These are phyloP conservation scores for Drosophila tripunctata DNA, from an alignment of 2,888 invertebrate species.

Conservation along the genomic window DNA sequence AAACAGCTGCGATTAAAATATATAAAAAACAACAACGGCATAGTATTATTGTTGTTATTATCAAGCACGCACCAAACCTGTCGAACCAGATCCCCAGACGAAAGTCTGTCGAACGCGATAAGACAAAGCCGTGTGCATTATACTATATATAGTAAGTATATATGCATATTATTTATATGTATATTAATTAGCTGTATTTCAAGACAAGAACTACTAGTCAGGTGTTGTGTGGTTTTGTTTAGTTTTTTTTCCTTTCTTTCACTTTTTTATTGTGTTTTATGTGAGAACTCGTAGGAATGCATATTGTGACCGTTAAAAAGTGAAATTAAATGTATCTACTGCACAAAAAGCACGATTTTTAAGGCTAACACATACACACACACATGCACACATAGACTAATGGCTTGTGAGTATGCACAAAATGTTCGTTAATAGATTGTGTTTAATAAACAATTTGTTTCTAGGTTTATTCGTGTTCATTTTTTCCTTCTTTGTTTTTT, in stretches of 20 bases:
- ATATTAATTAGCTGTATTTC: conserved; percentile 31
- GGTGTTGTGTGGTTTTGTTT: no score
- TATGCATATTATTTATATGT: not conserved
- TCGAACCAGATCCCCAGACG: conserved; percentile 47
- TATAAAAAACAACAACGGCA: conserved; percentile 12
- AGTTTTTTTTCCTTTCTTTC: not conserved
- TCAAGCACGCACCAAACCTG: conserved; percentile 52
- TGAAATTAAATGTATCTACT: conserved; percentile 1
- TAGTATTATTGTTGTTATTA: conserved; percentile 26
- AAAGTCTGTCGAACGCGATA: conserved; percentile 31
- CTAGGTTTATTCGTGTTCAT: conserved; percentile 36
- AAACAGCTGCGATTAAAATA: conserved; percentile 36
- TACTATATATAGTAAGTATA: no score
- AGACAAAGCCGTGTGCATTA: conserved; percentile 14
- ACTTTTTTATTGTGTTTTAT: not conserved
- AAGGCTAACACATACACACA: conserved; percentile 32
- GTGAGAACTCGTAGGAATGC: conserved; percentile 22
- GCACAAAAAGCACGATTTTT: conserved; percentile 22
- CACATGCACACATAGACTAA: not conserved
- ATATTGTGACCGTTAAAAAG: conserved; percentile 16
- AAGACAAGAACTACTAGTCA: conserved; percentile 30
- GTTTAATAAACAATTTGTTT: conserved; percentile 49
- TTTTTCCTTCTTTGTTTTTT: no score
- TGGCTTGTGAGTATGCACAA: conserved; percentile 53
- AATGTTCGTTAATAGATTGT: conserved; percentile 45